Percentiles rank a stretch among this genome's conserved stretches.
phyloP scores from a whole-genome alignment of 2,888 invertebrate genomes.

The Caenorhabditis afra region DNA sequence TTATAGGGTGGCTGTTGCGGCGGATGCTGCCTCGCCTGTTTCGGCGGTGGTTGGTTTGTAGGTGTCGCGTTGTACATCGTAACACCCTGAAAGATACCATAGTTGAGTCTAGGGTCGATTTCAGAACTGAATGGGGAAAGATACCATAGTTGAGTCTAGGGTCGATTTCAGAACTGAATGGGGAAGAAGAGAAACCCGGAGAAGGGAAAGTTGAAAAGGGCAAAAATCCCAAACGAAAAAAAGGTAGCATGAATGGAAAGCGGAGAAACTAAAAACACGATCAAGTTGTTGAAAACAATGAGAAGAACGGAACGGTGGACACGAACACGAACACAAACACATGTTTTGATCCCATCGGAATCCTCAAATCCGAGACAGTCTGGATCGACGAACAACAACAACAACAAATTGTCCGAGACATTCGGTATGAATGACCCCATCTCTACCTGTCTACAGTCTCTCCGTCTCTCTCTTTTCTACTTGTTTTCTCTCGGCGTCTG shows the following conservation, averaged over 20 bases:
- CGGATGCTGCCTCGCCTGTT: conserved; percentile 37
- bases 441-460: conserved; percentile 1
- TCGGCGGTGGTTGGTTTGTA: conserved; percentile 36
- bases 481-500: conserved; percentile 34
- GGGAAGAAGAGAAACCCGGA: too few species aligned
- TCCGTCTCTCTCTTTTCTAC: conserved; percentile 18
- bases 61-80: conserved; percentile 47
- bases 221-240: too few species aligned
- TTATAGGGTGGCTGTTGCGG: conserved; percentile 25
- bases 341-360: conserved; percentile 40
- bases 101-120: too few species aligned
- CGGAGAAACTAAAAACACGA: conserved; percentile 11
- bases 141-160: too few species aligned
- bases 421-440: conserved; percentile 35
- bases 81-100: conserved; percentile 31
- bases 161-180: too few species aligned
- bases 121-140: too few species aligned
- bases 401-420: conserved; percentile 52
- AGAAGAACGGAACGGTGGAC: not conserved
- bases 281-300: conserved; percentile 10
- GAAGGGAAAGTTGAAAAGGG: too few species aligned
- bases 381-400: conserved; percentile 28
- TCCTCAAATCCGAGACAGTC: conserved; percentile 15
- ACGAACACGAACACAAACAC: not conserved
- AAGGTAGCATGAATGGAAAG: too few species aligned